Conservation (phyloP, 2,888 invertebrate species). For the Caradrina kadenii region DNA sequence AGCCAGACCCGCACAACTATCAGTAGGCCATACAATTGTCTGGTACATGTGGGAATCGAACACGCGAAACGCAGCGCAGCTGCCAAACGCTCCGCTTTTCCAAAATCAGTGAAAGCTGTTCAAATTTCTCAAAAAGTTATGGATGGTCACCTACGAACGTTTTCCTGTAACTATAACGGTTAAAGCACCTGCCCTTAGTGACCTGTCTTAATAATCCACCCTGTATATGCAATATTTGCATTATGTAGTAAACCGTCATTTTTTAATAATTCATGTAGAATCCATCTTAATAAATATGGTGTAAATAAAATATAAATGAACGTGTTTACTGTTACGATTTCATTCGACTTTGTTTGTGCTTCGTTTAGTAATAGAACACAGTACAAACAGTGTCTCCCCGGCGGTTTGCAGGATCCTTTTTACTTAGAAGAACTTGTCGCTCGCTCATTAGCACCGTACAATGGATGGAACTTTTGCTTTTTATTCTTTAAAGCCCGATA, state of each 20-base stretch:
- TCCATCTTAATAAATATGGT: background rate
- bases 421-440: slow-evolving; percentile 43
- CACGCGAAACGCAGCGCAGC: too few species aligned
- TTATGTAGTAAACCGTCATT: background rate
- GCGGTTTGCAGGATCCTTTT: slow-evolving; percentile 38
- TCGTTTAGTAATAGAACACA: slow-evolving; percentile 10
- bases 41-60: too few species aligned
- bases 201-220: too few species aligned
- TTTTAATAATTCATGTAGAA: background rate
- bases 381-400: slow-evolving; percentile 17
- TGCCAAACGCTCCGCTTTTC: too few species aligned
- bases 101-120: too few species aligned
- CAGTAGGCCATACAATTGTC: too few species aligned
- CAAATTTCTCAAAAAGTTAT: too few species aligned
- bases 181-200: too few species aligned
- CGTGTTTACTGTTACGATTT: slow-evolving; percentile 14
- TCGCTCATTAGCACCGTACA: slow-evolving; percentile 39
- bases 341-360: slow-evolving; percentile 23
- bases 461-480: slow-evolving; percentile 48
- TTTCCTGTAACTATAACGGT: too few species aligned
- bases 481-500: slow-evolving; percentile 42
- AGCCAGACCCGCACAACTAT: too few species aligned
- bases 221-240: too few species aligned
- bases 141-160: too few species aligned
- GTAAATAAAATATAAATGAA: slow-evolving; percentile 5